These are phyloP conservation scores for Epinephelus malabaricus DNA, from an alignment of 2,797 vertebrate genomes.

Conservation along the genomic window DNA sequence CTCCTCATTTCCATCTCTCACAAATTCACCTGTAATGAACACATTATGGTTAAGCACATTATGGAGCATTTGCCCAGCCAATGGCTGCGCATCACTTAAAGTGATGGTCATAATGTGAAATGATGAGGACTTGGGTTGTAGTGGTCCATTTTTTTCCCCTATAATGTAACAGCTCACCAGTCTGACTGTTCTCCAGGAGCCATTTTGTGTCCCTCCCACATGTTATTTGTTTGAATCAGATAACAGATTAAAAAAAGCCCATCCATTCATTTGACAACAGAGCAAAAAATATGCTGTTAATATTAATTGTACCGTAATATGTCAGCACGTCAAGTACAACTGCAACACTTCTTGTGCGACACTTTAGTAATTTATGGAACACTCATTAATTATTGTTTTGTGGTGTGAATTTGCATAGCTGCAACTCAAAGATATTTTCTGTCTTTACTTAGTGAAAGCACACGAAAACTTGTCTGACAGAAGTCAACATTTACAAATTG, in stretches of 20 bases:
- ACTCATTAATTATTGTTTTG: neutral
- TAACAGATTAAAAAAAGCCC: neutral
- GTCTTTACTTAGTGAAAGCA: conserved; percentile 35
- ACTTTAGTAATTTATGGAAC: conserved; percentile 3
- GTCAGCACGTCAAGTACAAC: neutral
- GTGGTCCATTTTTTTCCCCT: conserved; percentile 15
- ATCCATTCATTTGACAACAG: conserved; percentile 14
- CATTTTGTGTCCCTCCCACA: conserved; percentile 12
- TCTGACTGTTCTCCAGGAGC: conserved; percentile 9
- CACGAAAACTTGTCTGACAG: conserved; percentile 64
- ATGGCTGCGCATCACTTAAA: conserved; percentile 46
- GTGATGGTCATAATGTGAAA: conserved; percentile 54
- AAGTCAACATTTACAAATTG: conserved; percentile 78
- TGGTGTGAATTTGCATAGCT: conserved; percentile 14
- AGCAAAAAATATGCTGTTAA: neutral
- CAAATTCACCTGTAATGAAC: conserved; percentile 64
- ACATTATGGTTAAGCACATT: conserved; percentile 56
- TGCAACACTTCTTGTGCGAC: neutral
- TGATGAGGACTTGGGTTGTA: conserved; percentile 34
- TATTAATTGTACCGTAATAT: conserved; percentile 1
- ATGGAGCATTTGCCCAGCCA: conserved; percentile 52
- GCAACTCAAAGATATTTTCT: conserved; percentile 27
- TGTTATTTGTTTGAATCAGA: conserved; percentile 12
- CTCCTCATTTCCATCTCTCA: conserved; percentile 49
- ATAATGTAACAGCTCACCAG: conserved; percentile 4